These are phyloP conservation scores for Trochalopteron elliotii DNA, from an alignment of 2,113 vertebrate genomes.

Conservation along the genomic window DNA sequence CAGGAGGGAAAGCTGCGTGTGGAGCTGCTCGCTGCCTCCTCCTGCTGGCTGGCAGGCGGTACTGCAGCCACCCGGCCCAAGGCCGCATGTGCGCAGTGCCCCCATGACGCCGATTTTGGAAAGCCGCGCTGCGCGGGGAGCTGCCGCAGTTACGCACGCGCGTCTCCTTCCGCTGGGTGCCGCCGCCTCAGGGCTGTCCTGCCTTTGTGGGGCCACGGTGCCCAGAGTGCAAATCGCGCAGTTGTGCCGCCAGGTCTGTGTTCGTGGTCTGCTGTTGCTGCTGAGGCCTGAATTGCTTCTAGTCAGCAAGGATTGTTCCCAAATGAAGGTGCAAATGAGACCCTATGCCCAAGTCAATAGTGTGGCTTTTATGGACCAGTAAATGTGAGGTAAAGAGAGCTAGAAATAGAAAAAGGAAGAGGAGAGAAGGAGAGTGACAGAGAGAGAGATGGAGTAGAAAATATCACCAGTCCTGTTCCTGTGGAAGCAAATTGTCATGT, in stretches of 20 bases:
- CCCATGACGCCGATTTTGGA: accelerated
- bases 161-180: neutral
- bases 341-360: neutral
- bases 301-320: neutral
- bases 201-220: neutral
- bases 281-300: neutral
- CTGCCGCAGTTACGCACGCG: neutral
- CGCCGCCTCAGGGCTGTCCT: too few relatives aligned
- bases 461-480: neutral
- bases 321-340: neutral
- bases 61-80: neutral
- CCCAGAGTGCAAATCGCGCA: neutral
- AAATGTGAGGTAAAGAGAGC: neutral
- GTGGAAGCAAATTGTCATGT: neutral
- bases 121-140: neutral
- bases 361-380: neutral
- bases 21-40: neutral
- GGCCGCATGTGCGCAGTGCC: neutral
- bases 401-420: neutral
- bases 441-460: neutral
- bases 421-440: neutral
- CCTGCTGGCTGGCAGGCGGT: neutral
- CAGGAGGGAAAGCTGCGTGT: accelerated
- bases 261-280: neutral
- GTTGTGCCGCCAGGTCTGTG: neutral